Evolutionary conservation across 2,113 vertebrate genomes (phyloP).

Genomic region (Perca schrenkii): DNA sequence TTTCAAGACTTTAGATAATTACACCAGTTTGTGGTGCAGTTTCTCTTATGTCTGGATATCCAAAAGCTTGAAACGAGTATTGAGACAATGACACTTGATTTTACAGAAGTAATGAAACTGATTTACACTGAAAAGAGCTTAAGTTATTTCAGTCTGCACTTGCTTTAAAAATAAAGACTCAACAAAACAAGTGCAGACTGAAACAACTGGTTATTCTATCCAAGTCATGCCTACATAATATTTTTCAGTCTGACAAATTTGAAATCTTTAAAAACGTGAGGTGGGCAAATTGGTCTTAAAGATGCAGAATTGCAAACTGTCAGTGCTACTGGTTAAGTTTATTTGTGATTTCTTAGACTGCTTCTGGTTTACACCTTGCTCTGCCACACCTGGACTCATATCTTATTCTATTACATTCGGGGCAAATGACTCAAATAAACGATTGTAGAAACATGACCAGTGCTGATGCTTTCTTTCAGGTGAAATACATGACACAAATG

Average conservation of each 20-base stretch:
- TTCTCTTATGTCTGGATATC: not conserved
- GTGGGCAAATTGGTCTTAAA: not conserved
- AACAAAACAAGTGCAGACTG: too few relatives aligned
- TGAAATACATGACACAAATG: not conserved
- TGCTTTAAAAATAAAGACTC: not conserved
- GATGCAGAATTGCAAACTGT: not conserved
- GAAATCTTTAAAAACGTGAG: not conserved
- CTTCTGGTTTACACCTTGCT: not conserved
- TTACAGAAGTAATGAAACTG: not conserved
- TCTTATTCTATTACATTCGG: not conserved
- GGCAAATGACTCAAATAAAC: not conserved
- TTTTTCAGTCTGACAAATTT: not conserved
- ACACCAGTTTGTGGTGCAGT: not conserved
- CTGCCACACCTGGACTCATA: not conserved
- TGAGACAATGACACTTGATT: not conserved
- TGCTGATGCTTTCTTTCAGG: not conserved
- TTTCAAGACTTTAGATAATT: not conserved
- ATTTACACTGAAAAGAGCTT: not conserved
- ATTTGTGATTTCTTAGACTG: not conserved
- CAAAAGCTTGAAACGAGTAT: not conserved
- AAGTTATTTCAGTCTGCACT: not conserved
- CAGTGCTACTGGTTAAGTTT: not conserved
- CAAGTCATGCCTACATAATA: not conserved
- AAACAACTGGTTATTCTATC: too few relatives aligned
- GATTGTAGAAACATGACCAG: not conserved